Percentiles rank a stretch among this genome's conserved stretches.
phyloP scores from a whole-genome alignment of 2,888 invertebrate genomes.

The Pyrrhosoma nymphula region DNA sequence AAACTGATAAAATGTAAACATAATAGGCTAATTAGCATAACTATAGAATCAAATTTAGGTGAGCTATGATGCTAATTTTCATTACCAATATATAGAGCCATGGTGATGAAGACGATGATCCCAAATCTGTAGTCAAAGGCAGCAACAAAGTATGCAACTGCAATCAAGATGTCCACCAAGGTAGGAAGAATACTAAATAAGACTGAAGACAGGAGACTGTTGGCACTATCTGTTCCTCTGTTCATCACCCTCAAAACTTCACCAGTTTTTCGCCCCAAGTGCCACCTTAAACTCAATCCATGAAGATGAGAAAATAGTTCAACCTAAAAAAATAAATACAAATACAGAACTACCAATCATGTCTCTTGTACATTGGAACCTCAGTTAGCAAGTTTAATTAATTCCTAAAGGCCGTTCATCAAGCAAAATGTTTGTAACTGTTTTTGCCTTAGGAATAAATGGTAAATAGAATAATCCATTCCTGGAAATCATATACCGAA shows the following conservation, averaged over 20 bases:
- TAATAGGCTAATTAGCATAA: too few relatives aligned
- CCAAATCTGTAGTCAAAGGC: constrained; percentile 97
- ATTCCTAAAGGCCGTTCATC: too few relatives aligned
- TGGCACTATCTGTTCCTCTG: constrained; percentile 97
- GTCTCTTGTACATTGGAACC: too few relatives aligned
- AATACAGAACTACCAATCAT: too few relatives aligned
- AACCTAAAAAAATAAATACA: constrained; percentile 80
- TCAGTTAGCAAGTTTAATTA: too few relatives aligned
- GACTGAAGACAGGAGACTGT: constrained; percentile 94
- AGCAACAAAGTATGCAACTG: constrained; percentile 92
- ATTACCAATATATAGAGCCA: constrained; percentile 95
- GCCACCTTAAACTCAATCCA: constrained; percentile 95
- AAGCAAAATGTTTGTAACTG: too few relatives aligned
- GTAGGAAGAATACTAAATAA: constrained; percentile 96
- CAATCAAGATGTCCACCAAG: constrained; percentile 93
- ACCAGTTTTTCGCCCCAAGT: constrained; percentile 95
- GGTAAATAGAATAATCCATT: too few relatives aligned
- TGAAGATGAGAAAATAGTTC: constrained; percentile 94
- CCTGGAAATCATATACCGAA: too few relatives aligned
- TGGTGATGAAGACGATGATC: constrained; percentile 94
- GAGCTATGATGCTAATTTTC: constrained; percentile 71
- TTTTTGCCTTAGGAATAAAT: too few relatives aligned
- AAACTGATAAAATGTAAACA: too few relatives aligned
- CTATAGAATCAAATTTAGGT: too few relatives aligned
- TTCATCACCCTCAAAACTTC: constrained; percentile 98